Conservation (phyloP, 2,113 vertebrate genomes). For the Hydrochoerus hydrochaeris region DNA sequence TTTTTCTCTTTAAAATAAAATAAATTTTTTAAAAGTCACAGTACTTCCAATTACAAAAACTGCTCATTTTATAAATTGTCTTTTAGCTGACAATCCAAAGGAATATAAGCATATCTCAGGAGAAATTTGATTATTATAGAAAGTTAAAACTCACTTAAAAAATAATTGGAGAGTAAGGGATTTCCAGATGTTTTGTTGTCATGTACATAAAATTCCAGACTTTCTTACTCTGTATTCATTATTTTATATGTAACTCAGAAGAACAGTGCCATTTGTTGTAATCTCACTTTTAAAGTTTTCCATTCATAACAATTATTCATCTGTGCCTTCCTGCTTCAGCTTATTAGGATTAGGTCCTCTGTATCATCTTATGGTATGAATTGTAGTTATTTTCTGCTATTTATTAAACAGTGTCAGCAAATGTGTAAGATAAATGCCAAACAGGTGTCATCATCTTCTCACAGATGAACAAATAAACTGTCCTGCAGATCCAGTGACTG, state of each 20-base stretch:
- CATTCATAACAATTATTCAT: slow-evolving; percentile 33
- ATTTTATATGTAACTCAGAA: slow-evolving; percentile 45
- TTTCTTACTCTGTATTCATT: slow-evolving; percentile 2
- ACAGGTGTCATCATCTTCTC: slow-evolving; percentile 55
- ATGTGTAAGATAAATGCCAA: slow-evolving; percentile 68
- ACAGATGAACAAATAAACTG: slow-evolving; percentile 60
- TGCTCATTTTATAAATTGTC: slow-evolving; percentile 52
- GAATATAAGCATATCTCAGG: slow-evolving; percentile 42
- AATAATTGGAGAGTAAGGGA: neutral
- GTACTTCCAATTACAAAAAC: slow-evolving; percentile 42
- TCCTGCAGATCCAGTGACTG: slow-evolving; percentile 1
- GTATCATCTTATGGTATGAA: neutral
- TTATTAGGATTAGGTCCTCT: neutral
- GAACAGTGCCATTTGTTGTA: neutral
- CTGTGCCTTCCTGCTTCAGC: neutral
- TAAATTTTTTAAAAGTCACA: neutral
- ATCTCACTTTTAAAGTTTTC: slow-evolving; percentile 45
- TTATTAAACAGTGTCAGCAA: slow-evolving; percentile 62
- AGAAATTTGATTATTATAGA: slow-evolving; percentile 57
- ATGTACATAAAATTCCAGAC: slow-evolving; percentile 10
- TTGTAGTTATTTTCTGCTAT: slow-evolving; percentile 57
- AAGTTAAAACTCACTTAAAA: slow-evolving; percentile 45
- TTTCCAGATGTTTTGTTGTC: slow-evolving; percentile 47
- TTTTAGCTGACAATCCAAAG: slow-evolving; percentile 52
- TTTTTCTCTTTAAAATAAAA: no score